Conservation (phyloP, 64 coral and sea anemone species). For the Cladopsammia gracilis region DNA sequence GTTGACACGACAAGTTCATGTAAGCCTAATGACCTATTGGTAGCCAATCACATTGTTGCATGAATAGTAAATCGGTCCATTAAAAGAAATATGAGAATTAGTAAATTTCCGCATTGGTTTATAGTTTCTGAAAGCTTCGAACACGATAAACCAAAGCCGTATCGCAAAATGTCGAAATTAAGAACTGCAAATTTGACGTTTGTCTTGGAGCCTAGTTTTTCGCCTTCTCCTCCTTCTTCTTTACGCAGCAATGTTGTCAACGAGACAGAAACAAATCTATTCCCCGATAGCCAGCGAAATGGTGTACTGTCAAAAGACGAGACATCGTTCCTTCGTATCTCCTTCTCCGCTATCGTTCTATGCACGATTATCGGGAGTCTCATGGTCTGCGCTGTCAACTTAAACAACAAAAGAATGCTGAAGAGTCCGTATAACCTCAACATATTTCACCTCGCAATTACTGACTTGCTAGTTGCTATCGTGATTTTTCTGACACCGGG, state of each 20-base stretch:
- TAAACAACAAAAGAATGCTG: constrained; percentile 63
- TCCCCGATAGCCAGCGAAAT: not conserved
- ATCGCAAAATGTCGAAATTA: not conserved
- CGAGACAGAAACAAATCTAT: too few species aligned
- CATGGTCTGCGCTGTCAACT: constrained; percentile 63
- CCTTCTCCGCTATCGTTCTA: constrained; percentile 24
- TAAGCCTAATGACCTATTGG: not conserved
- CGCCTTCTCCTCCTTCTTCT: not conserved
- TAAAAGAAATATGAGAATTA: constrained; percentile 22
- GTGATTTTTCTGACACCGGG: constrained; percentile 64
- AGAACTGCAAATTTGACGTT: not conserved
- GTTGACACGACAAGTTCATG: constrained; percentile 2
- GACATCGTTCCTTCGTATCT: not conserved
- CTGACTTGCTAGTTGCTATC: constrained; percentile 53
- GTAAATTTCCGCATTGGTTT: not conserved
- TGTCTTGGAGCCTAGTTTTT: not conserved
- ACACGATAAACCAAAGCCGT: not conserved
- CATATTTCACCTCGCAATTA: constrained; percentile 73
- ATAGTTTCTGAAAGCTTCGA: not conserved
- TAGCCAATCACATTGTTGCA: not conserved
- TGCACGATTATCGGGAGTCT: constrained; percentile 52
- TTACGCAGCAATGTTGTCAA: not conserved
- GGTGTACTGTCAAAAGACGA: not conserved
- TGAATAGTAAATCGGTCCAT: not conserved
- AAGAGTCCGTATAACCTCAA: constrained; percentile 66